These are phyloP conservation scores for Orthonevra nobilis DNA, from an alignment of 2,888 invertebrate genomes.

Conservation along the genomic window DNA sequence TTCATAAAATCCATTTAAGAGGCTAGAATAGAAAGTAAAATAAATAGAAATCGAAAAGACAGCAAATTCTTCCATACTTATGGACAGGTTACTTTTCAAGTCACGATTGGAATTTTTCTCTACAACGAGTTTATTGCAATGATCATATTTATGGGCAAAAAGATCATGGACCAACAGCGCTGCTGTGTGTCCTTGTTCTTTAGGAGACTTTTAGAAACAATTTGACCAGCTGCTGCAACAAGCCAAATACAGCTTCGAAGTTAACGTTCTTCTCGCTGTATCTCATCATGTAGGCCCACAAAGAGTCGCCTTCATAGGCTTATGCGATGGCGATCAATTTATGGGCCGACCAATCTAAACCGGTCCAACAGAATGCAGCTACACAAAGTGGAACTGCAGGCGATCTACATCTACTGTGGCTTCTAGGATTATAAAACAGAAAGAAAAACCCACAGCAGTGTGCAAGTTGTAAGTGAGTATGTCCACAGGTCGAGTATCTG, in stretches of 20 bases:
- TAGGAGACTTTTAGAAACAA: slow-evolving; percentile 34
- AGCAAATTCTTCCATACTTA: slow-evolving; percentile 32
- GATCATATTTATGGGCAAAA: slow-evolving; percentile 49
- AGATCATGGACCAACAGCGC: slow-evolving; percentile 56
- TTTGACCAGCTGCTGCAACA: no score
- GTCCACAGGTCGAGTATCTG: slow-evolving; percentile 18
- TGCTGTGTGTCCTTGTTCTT: slow-evolving; percentile 17
- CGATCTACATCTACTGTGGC: slow-evolving; percentile 20
- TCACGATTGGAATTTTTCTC: slow-evolving; percentile 13
- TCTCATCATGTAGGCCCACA: slow-evolving; percentile 48
- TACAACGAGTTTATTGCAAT: slow-evolving; percentile 43
- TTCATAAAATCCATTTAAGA: no score
- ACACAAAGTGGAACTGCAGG: slow-evolving; percentile 30
- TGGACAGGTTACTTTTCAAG: slow-evolving; percentile 26
- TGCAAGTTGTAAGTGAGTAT: slow-evolving; percentile 40
- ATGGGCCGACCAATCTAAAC: slow-evolving; percentile 60
- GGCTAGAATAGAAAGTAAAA: slow-evolving; percentile 56
- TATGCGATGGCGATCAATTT: slow-evolving; percentile 53
- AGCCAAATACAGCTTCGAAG: no score
- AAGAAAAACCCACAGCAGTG: slow-evolving; percentile 42
- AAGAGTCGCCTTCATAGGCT: slow-evolving; percentile 44
- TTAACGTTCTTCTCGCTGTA: slow-evolving; percentile 16
- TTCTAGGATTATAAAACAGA: slow-evolving; percentile 29
- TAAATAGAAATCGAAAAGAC: slow-evolving; percentile 29
- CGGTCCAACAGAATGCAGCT: slow-evolving; percentile 49